Evolutionary conservation across 2,113 vertebrate genomes (phyloP).

Genomic region (Chrysochloris asiatica): DNA sequence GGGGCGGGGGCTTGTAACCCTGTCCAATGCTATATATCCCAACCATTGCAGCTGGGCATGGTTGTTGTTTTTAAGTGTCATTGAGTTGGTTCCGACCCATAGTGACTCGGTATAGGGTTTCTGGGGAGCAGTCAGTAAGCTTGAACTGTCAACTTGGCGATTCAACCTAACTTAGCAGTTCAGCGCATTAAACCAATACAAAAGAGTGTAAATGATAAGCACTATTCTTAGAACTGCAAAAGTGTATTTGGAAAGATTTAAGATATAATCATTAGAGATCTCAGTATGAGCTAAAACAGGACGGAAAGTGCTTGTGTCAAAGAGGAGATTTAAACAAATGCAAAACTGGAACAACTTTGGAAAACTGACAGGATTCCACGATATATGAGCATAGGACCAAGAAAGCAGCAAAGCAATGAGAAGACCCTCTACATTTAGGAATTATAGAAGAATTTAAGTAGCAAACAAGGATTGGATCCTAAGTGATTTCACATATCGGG

Average conservation of each 20-base stretch:
- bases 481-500: neutral
- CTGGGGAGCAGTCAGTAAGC: too few relatives aligned
- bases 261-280: neutral
- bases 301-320: neutral
- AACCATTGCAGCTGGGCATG: neutral
- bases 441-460: neutral
- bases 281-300: neutral
- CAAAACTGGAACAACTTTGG: neutral
- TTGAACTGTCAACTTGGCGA: too few relatives aligned
- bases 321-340: slow-evolving; percentile 2
- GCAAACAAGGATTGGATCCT: neutral
- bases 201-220: slow-evolving; percentile 18
- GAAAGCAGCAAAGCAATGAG: slow-evolving; percentile 15
- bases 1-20: neutral
- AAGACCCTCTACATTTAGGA: neutral
- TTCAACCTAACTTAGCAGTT: too few relatives aligned
- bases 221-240: neutral
- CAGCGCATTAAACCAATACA: too few relatives aligned
- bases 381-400: neutral
- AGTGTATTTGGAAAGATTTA: slow-evolving; percentile 19
- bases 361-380: neutral
- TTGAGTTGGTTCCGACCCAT: too few relatives aligned
- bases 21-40: too few relatives aligned
- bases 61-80: too few relatives aligned
- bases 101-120: too few relatives aligned